Evolutionary conservation across 2,797 vertebrate genomes (phyloP), one percentile per base, ranked within the genome.

Genomic region (Odontamblyopus rebecca): DNA sequence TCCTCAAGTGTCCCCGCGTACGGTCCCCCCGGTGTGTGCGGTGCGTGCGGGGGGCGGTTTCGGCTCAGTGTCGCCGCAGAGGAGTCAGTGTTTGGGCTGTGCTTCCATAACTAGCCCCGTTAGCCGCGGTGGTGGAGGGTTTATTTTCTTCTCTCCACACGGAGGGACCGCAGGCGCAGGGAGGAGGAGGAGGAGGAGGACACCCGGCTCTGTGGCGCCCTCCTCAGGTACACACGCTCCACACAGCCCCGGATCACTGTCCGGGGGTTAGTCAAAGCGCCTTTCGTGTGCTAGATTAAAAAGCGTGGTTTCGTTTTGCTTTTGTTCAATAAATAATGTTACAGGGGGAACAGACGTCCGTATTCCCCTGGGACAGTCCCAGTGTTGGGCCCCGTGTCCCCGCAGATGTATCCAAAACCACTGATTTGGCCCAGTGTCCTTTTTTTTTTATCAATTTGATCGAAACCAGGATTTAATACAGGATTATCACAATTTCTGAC

Each of bases 81-180:
- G 61, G 59, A 70, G 51, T 13, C 13, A 75, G 50, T 63, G 29
- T 78, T 82, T 66, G 26, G 70, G 71, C 72, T 69, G 74, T 72
- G 81, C 77, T 86, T 83, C 88, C 88, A 86, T 91, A 84, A 89
- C 87, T 83, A 91, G 85, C 88, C 72, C 70, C 68, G 69, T 83
- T 89, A 85, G 88, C 88, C 81, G 83, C 82, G 63, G 82, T 80
- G 67, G 51, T 73, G 19, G 5, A 32, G 62, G 73, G 81, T 86
- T 90, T 89, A 90, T 91, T 92, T 92, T 92, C 88, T 89, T 89
- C 88, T 90, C 83, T 93, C 89, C 92, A 89, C 82, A 61, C 76
- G 84, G 88, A 92, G 85, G 32, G 61, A 77, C 82, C 75, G 87
- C 71, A 64, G 72, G 80, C 67, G 12, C 19, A 81, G 76, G 77